These are phyloP conservation scores for Paedocypris sp. DNA, from an alignment of 2,113 vertebrate species.

Conservation along the genomic window DNA sequence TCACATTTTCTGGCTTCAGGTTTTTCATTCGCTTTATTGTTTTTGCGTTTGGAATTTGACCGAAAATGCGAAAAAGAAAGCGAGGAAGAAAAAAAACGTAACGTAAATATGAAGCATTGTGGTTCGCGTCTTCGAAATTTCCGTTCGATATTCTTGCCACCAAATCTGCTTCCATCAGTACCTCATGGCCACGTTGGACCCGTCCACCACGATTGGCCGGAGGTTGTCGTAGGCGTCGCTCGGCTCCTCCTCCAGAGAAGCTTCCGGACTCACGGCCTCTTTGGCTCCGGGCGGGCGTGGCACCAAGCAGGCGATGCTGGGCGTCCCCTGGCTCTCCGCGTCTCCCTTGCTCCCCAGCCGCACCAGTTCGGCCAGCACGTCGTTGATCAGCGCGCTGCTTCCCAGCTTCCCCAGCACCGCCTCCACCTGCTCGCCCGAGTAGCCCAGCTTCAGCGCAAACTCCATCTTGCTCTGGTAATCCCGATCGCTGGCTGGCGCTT, in stretches of 20 bases:
- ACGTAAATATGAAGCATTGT: too few species aligned
- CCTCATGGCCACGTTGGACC: constrained; percentile 98
- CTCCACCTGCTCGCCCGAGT: constrained; percentile 88
- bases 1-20: too few species aligned
- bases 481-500: constrained; percentile 53
- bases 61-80: too few species aligned
- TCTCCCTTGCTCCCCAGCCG: constrained; percentile 90
- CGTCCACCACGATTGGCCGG: constrained; percentile 89
- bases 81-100: too few species aligned
- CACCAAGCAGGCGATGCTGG: constrained; percentile 42
- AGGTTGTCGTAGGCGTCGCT: constrained; percentile 82
- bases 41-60: too few species aligned
- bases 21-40: too few species aligned
- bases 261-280: constrained; percentile 76
- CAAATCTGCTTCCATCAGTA: constrained; percentile 50
- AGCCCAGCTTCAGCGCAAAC: constrained; percentile 93
- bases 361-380: constrained; percentile 88
- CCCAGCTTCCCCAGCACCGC: constrained; percentile 87
- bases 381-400: constrained; percentile 85
- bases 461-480: constrained; percentile 96
- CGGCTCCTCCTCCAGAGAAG: constrained; percentile 83
- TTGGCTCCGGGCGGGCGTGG: constrained; percentile 67
- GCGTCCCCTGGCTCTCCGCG: constrained; percentile 66
- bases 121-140: too few species aligned
- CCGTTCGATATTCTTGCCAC: too few species aligned